Evolutionary conservation across 2,113 vertebrate genomes (phyloP).

Genomic region (Phrynocephalus versicolor): DNA sequence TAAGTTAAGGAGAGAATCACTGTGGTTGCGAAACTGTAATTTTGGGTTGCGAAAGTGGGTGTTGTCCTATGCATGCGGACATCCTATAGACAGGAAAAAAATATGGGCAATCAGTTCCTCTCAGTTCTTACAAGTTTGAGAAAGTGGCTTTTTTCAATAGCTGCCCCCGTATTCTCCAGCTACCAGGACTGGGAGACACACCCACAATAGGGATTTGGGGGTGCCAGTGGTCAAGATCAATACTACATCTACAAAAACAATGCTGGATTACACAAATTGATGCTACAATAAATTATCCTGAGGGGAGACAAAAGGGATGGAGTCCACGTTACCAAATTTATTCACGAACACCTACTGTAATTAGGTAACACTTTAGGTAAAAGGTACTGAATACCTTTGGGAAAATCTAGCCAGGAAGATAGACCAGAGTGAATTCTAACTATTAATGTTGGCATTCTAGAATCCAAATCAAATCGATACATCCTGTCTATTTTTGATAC

Average conservation of each 20-base stretch:
- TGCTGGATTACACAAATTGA: background rate
- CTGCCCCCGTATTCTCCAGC: too few species aligned
- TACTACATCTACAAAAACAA: background rate
- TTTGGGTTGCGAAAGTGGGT: too few species aligned
- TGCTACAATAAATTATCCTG: too few species aligned
- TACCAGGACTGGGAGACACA: too few species aligned
- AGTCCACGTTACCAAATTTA: background rate
- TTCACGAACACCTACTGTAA: background rate
- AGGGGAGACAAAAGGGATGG: background rate
- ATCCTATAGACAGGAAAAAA: too few species aligned
- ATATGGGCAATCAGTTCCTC: background rate
- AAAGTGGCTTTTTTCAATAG: background rate
- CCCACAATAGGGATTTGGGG: too few species aligned
- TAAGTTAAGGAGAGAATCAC: too few species aligned
- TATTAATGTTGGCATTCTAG: constrained; percentile 17
- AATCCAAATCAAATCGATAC: constrained; percentile 30
- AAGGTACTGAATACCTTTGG: background rate
- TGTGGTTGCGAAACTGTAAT: too few species aligned
- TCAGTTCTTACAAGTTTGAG: background rate
- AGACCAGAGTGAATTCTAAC: background rate
- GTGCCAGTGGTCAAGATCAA: too few species aligned
- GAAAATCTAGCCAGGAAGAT: background rate
- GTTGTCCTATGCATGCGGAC: too few species aligned
- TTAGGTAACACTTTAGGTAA: too few species aligned
- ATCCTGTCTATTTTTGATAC: constrained; percentile 22